Conservation (phyloP, 2,888 invertebrate genomes). For the Mythimna ferrago region DNA sequence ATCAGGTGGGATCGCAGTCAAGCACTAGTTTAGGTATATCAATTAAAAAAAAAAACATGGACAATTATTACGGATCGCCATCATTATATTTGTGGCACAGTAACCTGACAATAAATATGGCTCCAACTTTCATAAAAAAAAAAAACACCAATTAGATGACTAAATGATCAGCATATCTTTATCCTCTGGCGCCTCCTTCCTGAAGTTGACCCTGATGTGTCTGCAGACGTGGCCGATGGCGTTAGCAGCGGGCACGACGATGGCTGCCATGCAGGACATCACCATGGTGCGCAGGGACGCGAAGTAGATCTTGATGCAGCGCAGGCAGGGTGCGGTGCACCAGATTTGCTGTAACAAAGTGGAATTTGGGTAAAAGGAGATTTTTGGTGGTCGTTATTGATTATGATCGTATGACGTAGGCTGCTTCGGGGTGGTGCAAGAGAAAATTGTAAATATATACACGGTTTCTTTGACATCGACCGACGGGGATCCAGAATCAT, state of each 20-base stretch:
- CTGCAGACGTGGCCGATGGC: slow-evolving; percentile 92
- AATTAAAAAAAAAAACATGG: background rate
- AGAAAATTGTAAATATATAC: no score
- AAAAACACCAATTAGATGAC: background rate
- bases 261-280: slow-evolving; percentile 90
- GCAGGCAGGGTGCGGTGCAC: slow-evolving; percentile 93
- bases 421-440: no score
- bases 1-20: no score
- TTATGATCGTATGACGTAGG: no score
- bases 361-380: background rate
- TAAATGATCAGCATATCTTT: slow-evolving; percentile 82
- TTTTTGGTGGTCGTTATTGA: no score
- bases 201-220: slow-evolving; percentile 90
- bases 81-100: background rate
- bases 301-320: slow-evolving; percentile 93
- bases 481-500: no score
- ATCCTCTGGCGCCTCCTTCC: slow-evolving; percentile 89
- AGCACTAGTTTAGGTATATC: no score
- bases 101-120: background rate
- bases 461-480: no score
- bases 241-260: slow-evolving; percentile 92
- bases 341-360: slow-evolving; percentile 92
- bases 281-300: slow-evolving; percentile 91
- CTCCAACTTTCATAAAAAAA: background rate
- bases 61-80: background rate